Base-by-base conservation (phyloP, 2,888 invertebrate species). In the Acanthosepion esculentum region DNA sequence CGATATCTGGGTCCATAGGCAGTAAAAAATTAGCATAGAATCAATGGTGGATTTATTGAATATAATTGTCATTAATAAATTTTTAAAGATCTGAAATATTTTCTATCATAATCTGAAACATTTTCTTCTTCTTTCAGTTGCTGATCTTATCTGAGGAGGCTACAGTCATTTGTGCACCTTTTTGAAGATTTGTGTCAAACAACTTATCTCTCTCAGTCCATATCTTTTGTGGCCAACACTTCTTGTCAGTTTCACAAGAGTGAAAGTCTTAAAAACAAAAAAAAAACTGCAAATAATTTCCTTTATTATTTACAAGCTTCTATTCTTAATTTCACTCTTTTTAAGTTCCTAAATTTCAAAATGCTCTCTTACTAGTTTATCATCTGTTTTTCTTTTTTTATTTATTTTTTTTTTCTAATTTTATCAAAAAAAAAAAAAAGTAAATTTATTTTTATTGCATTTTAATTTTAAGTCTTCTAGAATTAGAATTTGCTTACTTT, bases 131-230 rank as follows among this genome's bases (percentile, higher is more conserved):
- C 93, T 53, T 92, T 94, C 95, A 95, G 95, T 95, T 95, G 95
- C 95, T 95, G 95, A 95, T 94, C 94, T 95, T 91, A 95, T 95
- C 91, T 95, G 93, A 95, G 59, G 94, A 94, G n/a, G 78, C 33
- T 78, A 12, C 78, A 10, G 33, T 78, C 33, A 78, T 78, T 18
- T n/a, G n/a, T n/a, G n/a, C n/a, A 33, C 33, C 33, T 2, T 78
- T 78, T 78, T 78, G 78, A 78, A 78, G 78, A 78, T 78, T 78
- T 78, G 33, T 33, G 33, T 78, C 5, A 78, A n/a, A 78, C 8
- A 78, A 78, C 10, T 78, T 78, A n/a, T n/a, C 3, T 78, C 78
- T n/a, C 15, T 78, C n/a, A 78, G 33, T 78, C n/a, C 78, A n/a
- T 78, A 33, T 78, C 78, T 78, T 78, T 78, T 41, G 78, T 78